Conservation (phyloP, 2,113 vertebrate genomes). For the Pantherophis guttatus region DNA sequence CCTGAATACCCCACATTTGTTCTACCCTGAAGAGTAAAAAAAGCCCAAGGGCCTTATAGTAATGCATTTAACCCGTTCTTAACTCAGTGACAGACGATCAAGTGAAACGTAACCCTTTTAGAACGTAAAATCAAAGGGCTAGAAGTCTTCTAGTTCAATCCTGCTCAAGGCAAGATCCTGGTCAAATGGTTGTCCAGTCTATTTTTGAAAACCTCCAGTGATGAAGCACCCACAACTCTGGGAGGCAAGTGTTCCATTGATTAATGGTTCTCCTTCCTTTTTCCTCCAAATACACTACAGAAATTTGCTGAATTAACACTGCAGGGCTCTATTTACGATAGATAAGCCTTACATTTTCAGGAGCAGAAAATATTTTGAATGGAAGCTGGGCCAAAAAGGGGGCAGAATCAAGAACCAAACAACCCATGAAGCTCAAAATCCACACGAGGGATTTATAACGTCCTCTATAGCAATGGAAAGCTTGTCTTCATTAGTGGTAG, state of each 20-base stretch:
- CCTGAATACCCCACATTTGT: not conserved
- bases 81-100: too few species aligned
- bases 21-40: too few species aligned
- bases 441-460: not conserved
- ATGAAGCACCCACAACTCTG: not conserved
- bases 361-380: slow-evolving; percentile 1
- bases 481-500: not conserved
- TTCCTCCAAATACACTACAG: not conserved
- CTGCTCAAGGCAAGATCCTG: not conserved
- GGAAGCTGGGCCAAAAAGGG: not conserved
- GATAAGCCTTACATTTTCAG: slow-evolving; percentile 18
- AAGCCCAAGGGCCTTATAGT: not conserved
- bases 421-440: not conserved
- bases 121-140: not conserved
- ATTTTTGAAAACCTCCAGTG: not conserved
- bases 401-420: not conserved
- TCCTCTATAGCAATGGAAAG: not conserved
- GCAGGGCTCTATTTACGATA: not conserved
- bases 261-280: not conserved
- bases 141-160: not conserved
- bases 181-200: not conserved
- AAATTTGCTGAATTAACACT: not conserved
- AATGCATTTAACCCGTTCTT: not conserved
- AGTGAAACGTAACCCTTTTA: not conserved
- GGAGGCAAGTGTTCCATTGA: not conserved